Conservation (phyloP, 1,140 invertebrate genomes). For the Drosophila tropicalis region DNA sequence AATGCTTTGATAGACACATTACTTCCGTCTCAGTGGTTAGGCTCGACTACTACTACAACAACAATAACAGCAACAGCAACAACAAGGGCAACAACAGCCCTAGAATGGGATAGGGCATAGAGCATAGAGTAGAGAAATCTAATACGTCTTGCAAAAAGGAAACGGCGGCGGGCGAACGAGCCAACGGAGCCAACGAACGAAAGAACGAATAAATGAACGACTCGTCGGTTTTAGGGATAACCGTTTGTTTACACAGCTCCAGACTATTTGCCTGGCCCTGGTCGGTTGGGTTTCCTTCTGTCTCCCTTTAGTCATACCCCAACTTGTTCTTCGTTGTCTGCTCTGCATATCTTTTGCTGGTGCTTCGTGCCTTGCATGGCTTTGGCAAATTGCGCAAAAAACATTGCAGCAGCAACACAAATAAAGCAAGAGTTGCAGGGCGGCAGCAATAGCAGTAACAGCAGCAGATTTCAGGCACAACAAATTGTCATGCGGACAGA, state of each 20-base stretch:
- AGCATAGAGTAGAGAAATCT: constrained; percentile 51
- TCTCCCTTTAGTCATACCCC: constrained; percentile 4
- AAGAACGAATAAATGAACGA: not conserved
- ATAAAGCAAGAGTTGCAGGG: constrained; percentile 16
- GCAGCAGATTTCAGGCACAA: constrained; percentile 76
- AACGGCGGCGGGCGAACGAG: constrained; percentile 23
- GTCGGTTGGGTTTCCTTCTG: constrained; percentile 47
- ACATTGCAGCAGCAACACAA: constrained; percentile 60
- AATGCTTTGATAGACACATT: constrained; percentile 81
- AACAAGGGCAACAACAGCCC: constrained; percentile 9
- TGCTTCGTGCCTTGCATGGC: constrained; percentile 72
- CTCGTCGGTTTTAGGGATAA: constrained; percentile 62
- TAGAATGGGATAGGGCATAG: not conserved
- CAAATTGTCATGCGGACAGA: constrained; percentile 80
- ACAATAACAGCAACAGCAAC: not conserved
- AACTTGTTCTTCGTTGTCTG: constrained; percentile 29
- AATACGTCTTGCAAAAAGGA: constrained; percentile 70
- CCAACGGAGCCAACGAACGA: not conserved
- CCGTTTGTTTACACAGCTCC: constrained; percentile 73
- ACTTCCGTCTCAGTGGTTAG: constrained; percentile 80
- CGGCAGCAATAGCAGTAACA: constrained; percentile 12
- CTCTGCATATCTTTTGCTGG: constrained; percentile 54
- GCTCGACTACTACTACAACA: constrained; percentile 48
- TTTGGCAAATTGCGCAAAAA: constrained; percentile 80
- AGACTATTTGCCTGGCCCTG: constrained; percentile 50